Conservation (phyloP, 2,113 vertebrate genomes). For the Chloropsis cyanopogon region DNA sequence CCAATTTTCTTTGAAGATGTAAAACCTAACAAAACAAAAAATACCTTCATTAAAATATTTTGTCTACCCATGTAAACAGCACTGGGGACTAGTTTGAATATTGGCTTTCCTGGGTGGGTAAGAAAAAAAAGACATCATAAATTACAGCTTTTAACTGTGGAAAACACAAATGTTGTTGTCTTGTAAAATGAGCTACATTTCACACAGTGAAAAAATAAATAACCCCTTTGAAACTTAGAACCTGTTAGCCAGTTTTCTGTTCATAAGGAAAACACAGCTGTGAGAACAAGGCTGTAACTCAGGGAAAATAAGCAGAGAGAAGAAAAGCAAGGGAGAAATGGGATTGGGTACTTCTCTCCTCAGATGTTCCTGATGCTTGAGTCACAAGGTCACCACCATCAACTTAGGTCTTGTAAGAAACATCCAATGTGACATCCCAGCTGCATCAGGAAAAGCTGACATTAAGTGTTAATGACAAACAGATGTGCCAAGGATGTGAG, state of each 20-base stretch:
- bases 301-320: neutral
- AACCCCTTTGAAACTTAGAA: neutral
- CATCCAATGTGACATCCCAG: neutral
- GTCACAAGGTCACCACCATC: neutral
- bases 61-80: neutral
- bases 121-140: neutral
- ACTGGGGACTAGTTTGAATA: neutral
- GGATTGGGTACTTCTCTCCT: neutral
- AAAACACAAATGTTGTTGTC: neutral
- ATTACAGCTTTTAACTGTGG: neutral
- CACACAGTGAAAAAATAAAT: neutral
- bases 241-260: neutral
- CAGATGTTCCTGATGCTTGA: neutral
- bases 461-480: neutral
- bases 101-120: neutral
- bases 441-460: neutral
- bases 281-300: neutral
- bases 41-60: neutral
- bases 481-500: neutral
- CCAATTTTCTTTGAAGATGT: slow-evolving; percentile 32
- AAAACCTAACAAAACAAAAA: slow-evolving; percentile 23
- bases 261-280: neutral
- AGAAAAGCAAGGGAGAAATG: neutral
- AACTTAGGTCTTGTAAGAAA: neutral
- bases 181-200: neutral